Percentiles rank a stretch among this genome's conserved stretches.
These are phyloP conservation scores for Oscheius sp. DNA, from an alignment of 2,888 invertebrate species.

Conservation along the genomic window DNA sequence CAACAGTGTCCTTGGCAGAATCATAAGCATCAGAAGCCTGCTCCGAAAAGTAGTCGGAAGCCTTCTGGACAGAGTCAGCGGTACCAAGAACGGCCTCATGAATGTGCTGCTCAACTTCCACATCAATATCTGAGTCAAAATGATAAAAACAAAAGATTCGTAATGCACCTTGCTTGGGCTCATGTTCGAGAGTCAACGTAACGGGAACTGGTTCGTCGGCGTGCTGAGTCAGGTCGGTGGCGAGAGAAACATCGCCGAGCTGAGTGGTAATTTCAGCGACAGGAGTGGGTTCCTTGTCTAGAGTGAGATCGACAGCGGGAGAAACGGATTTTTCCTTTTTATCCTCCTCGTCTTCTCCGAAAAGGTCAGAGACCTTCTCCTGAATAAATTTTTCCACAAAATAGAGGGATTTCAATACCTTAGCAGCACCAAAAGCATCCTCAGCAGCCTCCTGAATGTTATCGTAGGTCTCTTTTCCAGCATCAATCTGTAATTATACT, in stretches of 20 bases:
- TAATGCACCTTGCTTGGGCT: constrained; percentile 6
- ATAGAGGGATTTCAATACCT: background rate
- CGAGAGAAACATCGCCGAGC: background rate
- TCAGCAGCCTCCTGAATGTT: constrained; percentile 2
- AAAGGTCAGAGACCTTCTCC: too few relatives aligned
- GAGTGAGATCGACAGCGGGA: background rate
- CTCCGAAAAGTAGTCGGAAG: constrained; percentile 1
- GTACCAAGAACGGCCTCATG: background rate
- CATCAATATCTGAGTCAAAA: background rate
- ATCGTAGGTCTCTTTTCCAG: constrained; percentile 19
- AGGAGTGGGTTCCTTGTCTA: background rate
- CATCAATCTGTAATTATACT: background rate
- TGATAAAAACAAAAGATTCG: background rate
- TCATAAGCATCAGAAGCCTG: background rate
- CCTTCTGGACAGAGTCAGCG: constrained; percentile 9
- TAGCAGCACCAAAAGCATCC: background rate
- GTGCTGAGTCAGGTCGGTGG: background rate
- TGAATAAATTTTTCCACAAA: background rate
- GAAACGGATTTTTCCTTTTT: background rate
- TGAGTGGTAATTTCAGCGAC: constrained; percentile 2
- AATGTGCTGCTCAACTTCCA: background rate
- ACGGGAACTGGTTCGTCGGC: background rate
- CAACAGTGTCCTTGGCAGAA: constrained; percentile 7
- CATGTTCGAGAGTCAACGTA: background rate
- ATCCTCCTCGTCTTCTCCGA: too few relatives aligned